phyloP scores from a whole-genome alignment of 1,140 invertebrate genomes.

The Hyphantria cunea region DNA sequence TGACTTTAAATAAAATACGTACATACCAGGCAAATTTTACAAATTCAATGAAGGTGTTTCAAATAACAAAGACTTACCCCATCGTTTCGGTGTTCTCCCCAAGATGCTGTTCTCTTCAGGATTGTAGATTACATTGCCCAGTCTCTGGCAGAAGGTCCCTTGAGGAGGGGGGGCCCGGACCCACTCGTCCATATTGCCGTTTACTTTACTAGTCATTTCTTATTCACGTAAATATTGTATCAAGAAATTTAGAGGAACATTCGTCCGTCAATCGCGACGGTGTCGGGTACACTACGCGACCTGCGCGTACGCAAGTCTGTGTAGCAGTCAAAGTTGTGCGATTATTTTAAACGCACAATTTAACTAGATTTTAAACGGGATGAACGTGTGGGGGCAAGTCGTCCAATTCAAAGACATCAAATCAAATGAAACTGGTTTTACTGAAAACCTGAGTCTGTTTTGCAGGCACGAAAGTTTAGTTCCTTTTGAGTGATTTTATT shows the following conservation, averaged over 20 bases:
- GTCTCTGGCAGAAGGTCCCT: conserved; percentile 81
- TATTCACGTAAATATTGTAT: not conserved
- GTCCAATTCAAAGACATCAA: no score
- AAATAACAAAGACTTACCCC: conserved; percentile 84
- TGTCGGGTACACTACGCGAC: conserved; percentile 40
- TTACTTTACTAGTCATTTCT: conserved; percentile 54
- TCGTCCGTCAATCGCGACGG: conserved; percentile 34
- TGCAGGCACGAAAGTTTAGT: no score
- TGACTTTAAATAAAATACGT: no score
- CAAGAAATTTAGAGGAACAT: not conserved
- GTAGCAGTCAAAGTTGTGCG: conserved; percentile 7
- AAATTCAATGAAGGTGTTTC: no score
- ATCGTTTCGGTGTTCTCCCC: conserved; percentile 87
- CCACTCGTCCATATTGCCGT: conserved; percentile 61
- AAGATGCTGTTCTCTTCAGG: conserved; percentile 84
- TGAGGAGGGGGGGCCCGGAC: conserved; percentile 57
- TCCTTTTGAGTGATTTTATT: no score
- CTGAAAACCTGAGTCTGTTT: no score
- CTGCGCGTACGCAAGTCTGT: conserved; percentile 41
- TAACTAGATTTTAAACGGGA: not conserved
- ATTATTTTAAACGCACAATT: conserved; percentile 8
- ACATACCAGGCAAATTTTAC: no score
- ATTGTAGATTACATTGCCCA: conserved; percentile 86
- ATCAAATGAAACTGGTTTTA: no score
- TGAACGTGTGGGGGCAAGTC: no score